Evolutionary conservation across 2,888 invertebrate species (phyloP).

Genomic region (Patella depressa): DNA sequence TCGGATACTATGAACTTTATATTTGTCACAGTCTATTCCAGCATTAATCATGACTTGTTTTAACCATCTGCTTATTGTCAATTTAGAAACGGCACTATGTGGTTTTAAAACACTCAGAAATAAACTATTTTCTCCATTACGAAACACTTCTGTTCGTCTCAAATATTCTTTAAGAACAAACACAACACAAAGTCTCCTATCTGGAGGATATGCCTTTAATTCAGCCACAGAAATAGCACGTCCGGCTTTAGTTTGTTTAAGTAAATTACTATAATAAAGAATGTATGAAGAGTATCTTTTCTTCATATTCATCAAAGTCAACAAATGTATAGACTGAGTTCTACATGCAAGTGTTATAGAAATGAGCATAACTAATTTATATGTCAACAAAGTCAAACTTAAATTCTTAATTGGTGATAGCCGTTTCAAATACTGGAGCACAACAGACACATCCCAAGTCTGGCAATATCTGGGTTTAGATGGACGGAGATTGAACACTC

Average conservation of each 20-base stretch:
- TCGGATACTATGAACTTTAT: conserved; percentile 23
- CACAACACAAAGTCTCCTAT: conserved; percentile 34
- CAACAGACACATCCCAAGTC: conserved; percentile 27
- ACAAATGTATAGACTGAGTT: conserved; percentile 17
- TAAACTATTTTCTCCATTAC: conserved; percentile 17
- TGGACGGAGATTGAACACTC: conserved; percentile 27
- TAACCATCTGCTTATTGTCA: conserved; percentile 22
- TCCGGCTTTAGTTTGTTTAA: conserved; percentile 20
- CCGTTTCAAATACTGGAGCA: conserved; percentile 20
- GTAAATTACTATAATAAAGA: conserved; percentile 19
- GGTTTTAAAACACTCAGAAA: conserved; percentile 33
- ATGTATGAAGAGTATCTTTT: conserved; percentile 20
- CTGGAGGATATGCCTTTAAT: conserved; percentile 28
- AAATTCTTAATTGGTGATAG: not conserved
- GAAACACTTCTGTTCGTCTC: conserved; percentile 24
- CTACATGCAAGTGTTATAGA: conserved; percentile 27
- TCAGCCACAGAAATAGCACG: conserved; percentile 9
- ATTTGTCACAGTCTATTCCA: conserved; percentile 25
- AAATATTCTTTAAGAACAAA: conserved; percentile 31
- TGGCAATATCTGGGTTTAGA: conserved; percentile 26
- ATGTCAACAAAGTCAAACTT: conserved; percentile 22
- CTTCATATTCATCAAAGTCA: conserved; percentile 14
- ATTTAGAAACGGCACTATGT: conserved; percentile 21
- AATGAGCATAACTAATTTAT: conserved; percentile 28
- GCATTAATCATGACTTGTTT: conserved; percentile 17